Percentiles rank a stretch among this genome's conserved stretches.
These are phyloP conservation scores for Siniperca obscura DNA, from an alignment of 2,797 vertebrate species.

Conservation along the genomic window DNA sequence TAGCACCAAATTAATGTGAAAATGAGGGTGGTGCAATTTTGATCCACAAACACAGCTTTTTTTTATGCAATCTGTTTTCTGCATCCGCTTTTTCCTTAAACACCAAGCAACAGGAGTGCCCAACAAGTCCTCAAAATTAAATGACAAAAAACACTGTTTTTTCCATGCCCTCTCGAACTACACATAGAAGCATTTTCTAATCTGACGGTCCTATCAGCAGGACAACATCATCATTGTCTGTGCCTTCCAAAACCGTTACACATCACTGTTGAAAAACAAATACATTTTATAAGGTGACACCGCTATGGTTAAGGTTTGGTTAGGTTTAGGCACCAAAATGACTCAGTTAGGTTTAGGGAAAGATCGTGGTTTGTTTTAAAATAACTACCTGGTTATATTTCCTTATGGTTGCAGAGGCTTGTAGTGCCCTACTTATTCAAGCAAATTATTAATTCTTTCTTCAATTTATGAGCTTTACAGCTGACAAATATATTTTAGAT, in stretches of 20 bases:
- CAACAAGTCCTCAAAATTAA: background rate
- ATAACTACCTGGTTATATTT: background rate
- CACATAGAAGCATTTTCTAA: background rate
- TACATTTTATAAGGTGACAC: too few species aligned
- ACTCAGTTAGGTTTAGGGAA: too few species aligned
- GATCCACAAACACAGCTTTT: conserved; percentile 10
- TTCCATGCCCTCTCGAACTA: background rate
- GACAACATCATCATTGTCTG: background rate
- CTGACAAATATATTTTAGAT: background rate
- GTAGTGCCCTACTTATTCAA: background rate
- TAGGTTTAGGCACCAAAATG: too few species aligned
- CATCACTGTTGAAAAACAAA: too few species aligned
- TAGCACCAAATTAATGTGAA: conserved; percentile 50
- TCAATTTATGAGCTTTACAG: background rate
- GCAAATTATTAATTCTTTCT: background rate
- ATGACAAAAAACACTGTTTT: background rate
- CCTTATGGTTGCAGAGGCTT: background rate
- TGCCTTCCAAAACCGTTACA: background rate
- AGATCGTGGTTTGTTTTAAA: background rate
- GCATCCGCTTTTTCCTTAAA: background rate
- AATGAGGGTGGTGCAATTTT: conserved; percentile 34
- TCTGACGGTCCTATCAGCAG: background rate
- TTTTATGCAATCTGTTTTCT: too few species aligned
- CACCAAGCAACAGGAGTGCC: background rate
- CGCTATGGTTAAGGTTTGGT: too few species aligned